Evolutionary conservation across 2,797 vertebrate genomes (phyloP).

Genomic region (Myotis vivesi): DNA sequence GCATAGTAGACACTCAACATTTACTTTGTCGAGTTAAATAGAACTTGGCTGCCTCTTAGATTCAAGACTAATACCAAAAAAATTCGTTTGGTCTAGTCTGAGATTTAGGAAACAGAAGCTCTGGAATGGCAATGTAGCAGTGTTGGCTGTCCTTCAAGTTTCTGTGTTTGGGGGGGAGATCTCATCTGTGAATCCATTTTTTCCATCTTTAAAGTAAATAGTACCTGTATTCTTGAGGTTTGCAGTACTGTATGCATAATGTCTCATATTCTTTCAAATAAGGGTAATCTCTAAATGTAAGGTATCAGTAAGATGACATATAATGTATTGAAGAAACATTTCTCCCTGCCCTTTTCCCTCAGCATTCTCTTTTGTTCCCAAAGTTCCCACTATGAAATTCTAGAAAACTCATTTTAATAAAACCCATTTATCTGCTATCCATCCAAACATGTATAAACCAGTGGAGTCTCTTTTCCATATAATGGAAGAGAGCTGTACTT

Average conservation of each 20-base stretch:
- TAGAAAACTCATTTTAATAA: conserved; percentile 40
- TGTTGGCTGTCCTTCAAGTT: background rate
- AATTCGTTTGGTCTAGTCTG: conserved; percentile 38
- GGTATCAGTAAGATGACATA: background rate
- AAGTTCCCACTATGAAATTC: background rate
- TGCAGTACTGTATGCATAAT: background rate
- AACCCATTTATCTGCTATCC: background rate
- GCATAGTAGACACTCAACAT: conserved; percentile 20
- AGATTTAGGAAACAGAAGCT: conserved; percentile 37
- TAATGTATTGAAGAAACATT: background rate
- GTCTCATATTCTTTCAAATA: conserved; percentile 32
- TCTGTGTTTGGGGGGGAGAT: background rate
- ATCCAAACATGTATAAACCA: background rate
- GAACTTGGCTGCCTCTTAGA: conserved; percentile 37
- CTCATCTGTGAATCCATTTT: background rate
- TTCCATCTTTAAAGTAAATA: conserved; percentile 22
- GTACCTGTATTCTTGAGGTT: background rate
- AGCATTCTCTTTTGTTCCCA: background rate
- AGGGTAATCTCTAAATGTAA: conserved; percentile 22
- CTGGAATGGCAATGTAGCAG: background rate
- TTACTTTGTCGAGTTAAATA: conserved; percentile 43
- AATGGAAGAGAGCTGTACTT: background rate
- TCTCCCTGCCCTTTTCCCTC: background rate
- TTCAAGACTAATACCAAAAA: conserved; percentile 41
- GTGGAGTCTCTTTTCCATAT: background rate